Evolutionary conservation across 2,797 vertebrate species (phyloP).

Genomic region (Lepilemur septentrionalis): DNA sequence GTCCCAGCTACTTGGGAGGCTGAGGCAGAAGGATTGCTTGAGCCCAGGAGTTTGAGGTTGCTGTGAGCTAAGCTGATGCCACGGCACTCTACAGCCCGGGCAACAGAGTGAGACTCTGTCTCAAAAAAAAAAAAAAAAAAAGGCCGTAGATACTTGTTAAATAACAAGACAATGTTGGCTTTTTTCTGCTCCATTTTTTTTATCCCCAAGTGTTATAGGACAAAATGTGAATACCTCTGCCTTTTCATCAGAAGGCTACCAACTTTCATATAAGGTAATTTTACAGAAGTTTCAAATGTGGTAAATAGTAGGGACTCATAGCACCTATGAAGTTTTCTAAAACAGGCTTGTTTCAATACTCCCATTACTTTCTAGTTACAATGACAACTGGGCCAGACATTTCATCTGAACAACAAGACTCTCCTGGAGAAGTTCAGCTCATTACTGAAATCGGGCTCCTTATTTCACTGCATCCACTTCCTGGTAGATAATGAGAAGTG

Average conservation of each 20-base stretch:
- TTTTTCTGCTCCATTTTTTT: neutral
- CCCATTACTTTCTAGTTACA: neutral
- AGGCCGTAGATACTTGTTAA: neutral
- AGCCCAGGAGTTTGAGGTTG: no score
- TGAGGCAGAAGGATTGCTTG: no score
- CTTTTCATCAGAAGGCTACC: neutral
- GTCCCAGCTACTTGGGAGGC: no score
- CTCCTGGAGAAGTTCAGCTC: neutral
- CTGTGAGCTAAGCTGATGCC: no score
- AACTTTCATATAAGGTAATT: neutral
- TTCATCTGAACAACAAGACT: neutral
- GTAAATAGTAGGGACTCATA: neutral
- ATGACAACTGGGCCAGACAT: neutral
- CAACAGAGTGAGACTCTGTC: no score
- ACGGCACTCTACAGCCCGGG: no score
- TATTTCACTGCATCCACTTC: neutral
- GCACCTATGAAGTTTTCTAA: neutral
- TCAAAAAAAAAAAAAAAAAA: no score
- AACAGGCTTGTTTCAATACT: neutral
- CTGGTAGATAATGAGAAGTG: slow-evolving; percentile 42
- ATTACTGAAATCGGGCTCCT: neutral
- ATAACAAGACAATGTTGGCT: neutral
- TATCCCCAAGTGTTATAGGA: neutral
- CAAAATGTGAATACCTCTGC: neutral
- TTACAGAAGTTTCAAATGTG: neutral